A percentile compares a stretch with the other conserved stretches of the same genome.
Evolutionary conservation across 1,140 invertebrate species (phyloP).

Genomic region (Euwallacea fornicatus): DNA sequence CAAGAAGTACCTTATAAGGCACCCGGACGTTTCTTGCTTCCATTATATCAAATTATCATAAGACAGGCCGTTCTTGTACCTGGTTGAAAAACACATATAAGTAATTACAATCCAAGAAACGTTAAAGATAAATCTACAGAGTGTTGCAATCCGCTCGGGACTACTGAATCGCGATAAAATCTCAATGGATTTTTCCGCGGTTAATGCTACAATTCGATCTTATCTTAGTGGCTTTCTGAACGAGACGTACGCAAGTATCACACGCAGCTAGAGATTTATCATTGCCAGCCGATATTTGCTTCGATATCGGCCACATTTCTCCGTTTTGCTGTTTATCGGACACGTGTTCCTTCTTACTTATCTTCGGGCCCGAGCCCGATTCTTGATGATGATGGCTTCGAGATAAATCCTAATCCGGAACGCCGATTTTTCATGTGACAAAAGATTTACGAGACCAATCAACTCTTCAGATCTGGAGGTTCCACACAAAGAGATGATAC

Average conservation of each 20-base stretch:
- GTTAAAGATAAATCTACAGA: constrained; percentile 32
- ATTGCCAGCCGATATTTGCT: constrained; percentile 30
- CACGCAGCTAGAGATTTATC: constrained; percentile 35
- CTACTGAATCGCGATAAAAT: constrained; percentile 40
- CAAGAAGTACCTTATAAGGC: too few species aligned
- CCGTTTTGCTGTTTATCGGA: constrained; percentile 32
- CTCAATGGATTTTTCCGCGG: constrained; percentile 37
- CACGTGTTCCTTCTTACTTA: constrained; percentile 32
- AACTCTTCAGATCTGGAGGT: too few species aligned
- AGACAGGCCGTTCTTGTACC: constrained; percentile 8
- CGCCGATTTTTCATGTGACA: background rate
- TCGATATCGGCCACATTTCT: constrained; percentile 31
- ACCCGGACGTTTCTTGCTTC: too few species aligned
- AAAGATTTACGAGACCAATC: too few species aligned
- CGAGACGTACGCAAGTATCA: constrained; percentile 39
- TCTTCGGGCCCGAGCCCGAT: background rate
- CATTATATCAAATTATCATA: background rate
- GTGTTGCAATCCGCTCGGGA: constrained; percentile 37
- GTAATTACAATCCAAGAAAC: constrained; percentile 36
- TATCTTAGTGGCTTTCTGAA: constrained; percentile 33
- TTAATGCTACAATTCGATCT: constrained; percentile 39
- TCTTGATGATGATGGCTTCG: background rate
- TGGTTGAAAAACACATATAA: constrained; percentile 26
- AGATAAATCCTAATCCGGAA: background rate
- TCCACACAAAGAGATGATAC: too few species aligned